These are phyloP conservation scores for Porites divaricata DNA, from an alignment of 92 coral and sea anemone genomes.

Conservation along the genomic window DNA sequence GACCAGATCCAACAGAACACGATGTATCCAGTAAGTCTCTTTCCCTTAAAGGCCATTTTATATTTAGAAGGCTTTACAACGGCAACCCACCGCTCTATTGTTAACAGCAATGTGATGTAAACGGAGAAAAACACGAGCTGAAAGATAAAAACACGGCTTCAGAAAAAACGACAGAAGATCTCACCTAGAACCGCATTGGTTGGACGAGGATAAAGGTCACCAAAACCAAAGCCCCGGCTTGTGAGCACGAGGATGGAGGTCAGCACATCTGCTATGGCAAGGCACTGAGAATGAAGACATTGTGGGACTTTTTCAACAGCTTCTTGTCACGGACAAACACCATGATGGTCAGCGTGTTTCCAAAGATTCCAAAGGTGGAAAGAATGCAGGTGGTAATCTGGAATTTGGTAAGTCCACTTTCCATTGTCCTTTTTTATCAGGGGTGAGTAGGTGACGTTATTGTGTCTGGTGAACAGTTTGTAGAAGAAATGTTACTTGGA, in stretches of 20 bases:
- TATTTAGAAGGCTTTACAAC: constrained; percentile 72
- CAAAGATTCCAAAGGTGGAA: neutral
- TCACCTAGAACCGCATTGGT: constrained; percentile 11
- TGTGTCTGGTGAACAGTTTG: too few relatives aligned
- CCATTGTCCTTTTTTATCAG: too few relatives aligned
- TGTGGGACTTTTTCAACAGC: neutral
- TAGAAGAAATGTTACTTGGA: too few relatives aligned
- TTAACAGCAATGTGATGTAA: constrained; percentile 72
- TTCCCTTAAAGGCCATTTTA: constrained; percentile 48
- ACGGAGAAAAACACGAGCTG: constrained; percentile 72
- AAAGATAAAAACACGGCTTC: constrained; percentile 74
- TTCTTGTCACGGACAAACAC: neutral
- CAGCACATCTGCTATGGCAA: neutral
- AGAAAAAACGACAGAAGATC: constrained; percentile 75
- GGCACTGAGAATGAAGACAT: neutral
- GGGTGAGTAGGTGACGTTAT: too few relatives aligned
- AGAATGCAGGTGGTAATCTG: too few relatives aligned
- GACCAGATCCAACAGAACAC: constrained; percentile 65
- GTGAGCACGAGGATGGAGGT: neutral
- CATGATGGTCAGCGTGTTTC: neutral
- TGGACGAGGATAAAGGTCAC: neutral
- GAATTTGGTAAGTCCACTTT: too few relatives aligned
- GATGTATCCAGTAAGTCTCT: constrained; percentile 59
- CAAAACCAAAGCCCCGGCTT: neutral
- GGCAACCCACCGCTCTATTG: constrained; percentile 91